phyloP scores from a whole-genome alignment of 64 coral and sea anemone genomes.

The Platygyra sinensis region DNA sequence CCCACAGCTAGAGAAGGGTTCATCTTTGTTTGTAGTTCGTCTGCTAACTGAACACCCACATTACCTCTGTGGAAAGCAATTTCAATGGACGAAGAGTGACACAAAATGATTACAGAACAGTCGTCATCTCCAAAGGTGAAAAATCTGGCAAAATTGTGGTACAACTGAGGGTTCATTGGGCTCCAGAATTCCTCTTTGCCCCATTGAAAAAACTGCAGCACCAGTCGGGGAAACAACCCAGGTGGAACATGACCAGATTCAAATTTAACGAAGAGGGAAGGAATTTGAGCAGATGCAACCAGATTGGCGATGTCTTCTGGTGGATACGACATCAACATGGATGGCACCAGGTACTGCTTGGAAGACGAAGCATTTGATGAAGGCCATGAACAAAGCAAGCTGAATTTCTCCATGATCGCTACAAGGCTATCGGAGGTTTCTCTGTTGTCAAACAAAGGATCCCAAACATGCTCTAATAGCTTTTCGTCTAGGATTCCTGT shows the following conservation, averaged over 20 bases:
- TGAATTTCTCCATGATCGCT: constrained; percentile 6
- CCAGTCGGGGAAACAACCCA: constrained; percentile 8
- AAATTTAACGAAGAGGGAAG: constrained; percentile 39
- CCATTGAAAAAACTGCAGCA: constrained; percentile 25
- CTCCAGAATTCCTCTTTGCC: constrained; percentile 30
- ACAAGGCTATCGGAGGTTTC: neutral
- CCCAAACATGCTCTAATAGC: neutral
- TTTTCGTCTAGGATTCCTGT: neutral
- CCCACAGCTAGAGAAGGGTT: neutral
- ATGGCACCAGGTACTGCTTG: constrained; percentile 18
- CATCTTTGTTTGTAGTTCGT: neutral
- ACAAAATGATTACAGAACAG: constrained; percentile 19
- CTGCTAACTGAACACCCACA: neutral
- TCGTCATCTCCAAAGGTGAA: neutral
- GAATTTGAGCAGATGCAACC: neutral
- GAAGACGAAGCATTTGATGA: neutral
- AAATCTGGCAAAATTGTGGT: constrained; percentile 34
- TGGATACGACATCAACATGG: constrained; percentile 32
- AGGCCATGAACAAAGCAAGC: constrained; percentile 14
- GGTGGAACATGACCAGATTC: constrained; percentile 25
- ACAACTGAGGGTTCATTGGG: constrained; percentile 3
- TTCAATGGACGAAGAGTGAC: constrained; percentile 10
- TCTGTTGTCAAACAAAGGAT: neutral
- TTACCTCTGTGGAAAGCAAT: constrained; percentile 33
- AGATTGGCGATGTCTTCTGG: neutral